phyloP scores from a whole-genome alignment of 1,140 invertebrate species.

The Lethocerus indicus region DNA sequence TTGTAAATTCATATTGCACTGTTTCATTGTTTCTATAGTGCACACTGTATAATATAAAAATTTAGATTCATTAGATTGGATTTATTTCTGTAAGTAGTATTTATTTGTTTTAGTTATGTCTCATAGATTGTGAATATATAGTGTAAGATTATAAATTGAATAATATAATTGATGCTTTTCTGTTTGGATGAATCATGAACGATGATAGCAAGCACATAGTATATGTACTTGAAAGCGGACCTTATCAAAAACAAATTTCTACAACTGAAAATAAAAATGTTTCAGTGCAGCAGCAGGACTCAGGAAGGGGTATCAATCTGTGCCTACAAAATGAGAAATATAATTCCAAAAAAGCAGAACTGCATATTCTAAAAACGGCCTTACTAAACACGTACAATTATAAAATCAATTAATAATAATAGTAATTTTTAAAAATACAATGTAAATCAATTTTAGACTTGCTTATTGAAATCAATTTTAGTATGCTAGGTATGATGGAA shows the following conservation, averaged over 20 bases:
- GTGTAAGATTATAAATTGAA: background rate
- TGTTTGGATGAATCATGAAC: too few species aligned
- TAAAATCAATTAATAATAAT: background rate
- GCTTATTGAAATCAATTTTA: too few species aligned
- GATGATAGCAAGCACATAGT: too few species aligned
- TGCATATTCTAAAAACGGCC: background rate
- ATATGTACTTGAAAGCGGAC: too few species aligned
- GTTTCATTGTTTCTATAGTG: too few species aligned
- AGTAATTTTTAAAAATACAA: background rate
- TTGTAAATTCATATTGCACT: too few species aligned
- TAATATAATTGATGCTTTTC: too few species aligned
- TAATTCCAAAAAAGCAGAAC: background rate
- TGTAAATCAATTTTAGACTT: background rate
- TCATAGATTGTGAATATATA: background rate
- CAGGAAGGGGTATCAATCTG: slow-evolving; percentile 8
- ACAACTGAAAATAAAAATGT: slow-evolving; percentile 1
- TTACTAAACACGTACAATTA: background rate
- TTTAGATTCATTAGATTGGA: too few species aligned
- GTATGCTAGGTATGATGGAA: too few species aligned
- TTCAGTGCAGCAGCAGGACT: slow-evolving; percentile 11
- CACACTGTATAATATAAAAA: too few species aligned
- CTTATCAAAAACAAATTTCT: background rate
- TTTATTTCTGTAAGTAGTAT: background rate
- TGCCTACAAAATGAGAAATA: slow-evolving; percentile 14
- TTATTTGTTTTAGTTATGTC: background rate